phyloP scores from a whole-genome alignment of 2,888 invertebrate species.

The Abrostola triplasia region DNA sequence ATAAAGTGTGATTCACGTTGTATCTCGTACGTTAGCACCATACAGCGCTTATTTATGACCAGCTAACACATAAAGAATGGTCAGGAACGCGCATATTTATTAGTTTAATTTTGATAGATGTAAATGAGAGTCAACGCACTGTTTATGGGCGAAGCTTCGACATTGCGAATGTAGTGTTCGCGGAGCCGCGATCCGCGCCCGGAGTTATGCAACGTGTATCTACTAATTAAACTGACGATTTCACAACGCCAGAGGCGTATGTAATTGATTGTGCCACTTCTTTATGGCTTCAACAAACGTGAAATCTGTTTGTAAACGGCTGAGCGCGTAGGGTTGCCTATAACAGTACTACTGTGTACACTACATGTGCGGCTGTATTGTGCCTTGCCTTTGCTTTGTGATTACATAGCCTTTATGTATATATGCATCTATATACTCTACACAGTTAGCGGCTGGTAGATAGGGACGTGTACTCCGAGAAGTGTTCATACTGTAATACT shows the following conservation, averaged over 20 bases:
- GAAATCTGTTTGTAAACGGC: constrained; percentile 62
- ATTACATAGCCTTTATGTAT: neutral
- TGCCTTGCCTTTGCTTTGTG: constrained; percentile 19
- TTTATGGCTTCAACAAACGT: constrained; percentile 61
- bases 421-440: neutral
- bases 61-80: constrained; percentile 34
- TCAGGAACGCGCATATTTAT: constrained; percentile 40
- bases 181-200: constrained; percentile 25
- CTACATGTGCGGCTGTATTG: constrained; percentile 10
- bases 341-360: constrained; percentile 19
- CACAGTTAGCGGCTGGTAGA: neutral
- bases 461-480: neutral
- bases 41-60: constrained; percentile 39
- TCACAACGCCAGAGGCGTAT: constrained; percentile 61
- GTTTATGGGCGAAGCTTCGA: constrained; percentile 53
- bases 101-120: constrained; percentile 52
- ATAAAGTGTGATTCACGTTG: constrained; percentile 28
- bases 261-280: constrained; percentile 67
- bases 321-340: constrained; percentile 45
- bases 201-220: constrained; percentile 48
- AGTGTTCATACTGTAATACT: no score
- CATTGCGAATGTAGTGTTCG: constrained; percentile 55
- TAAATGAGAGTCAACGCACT: constrained; percentile 57
- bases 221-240: constrained; percentile 63
- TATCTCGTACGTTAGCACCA: constrained; percentile 29